Evolutionary conservation across 2,113 vertebrate genomes (phyloP), one percentile per base, ranked within the genome.

Genomic region (Peromyscus polionotus): DNA sequence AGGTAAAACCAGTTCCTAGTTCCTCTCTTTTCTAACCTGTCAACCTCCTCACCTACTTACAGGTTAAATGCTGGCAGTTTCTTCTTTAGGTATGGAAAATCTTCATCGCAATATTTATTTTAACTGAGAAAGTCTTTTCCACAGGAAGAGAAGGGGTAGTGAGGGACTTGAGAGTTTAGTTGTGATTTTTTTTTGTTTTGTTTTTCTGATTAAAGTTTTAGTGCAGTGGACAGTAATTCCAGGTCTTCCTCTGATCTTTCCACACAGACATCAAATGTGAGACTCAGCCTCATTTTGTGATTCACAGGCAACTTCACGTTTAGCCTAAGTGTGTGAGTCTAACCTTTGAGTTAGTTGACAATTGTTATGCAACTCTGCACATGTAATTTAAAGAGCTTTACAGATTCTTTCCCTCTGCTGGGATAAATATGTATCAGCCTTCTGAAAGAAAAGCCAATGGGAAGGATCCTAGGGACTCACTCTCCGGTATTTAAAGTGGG

Each of bases 1-100:
- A 98, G 98, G 98, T 98, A 98, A n/a, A 98, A 97, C 94, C 36
- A 94, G 95, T 97, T 91, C 94, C 72, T 90, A 95, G 94, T 80
- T 68, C 4, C 76, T 97, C 90, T 97, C 91, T 68, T 94, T 90
- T 75, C 96, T 84, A 91, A 67, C 26, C 77, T 96, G 63, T 42
- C 97, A 86, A 95, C 91, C 0, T 83, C 94, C 97, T 95, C 95
- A 80, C 54, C 96, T 81, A 92, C 95, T 97, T 90, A 83, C 98
- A 98, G 96, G 77, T 94, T 94, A 91, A 97, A 86, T 17, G 88
- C 93, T 94, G 88, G 92, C 92, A 94, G 26, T 96, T 96, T 97
- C 94, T 76, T 94, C 42, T 67, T 68, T 79, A 36, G 36, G 4
- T 57, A 8, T 59, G 3, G n/a, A 45, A 88, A 76, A 26, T 36